Percentiles rank a stretch among this genome's conserved stretches.
These are phyloP conservation scores for Fregetta grallaria DNA, from an alignment of 2,113 vertebrate species.

Conservation along the genomic window DNA sequence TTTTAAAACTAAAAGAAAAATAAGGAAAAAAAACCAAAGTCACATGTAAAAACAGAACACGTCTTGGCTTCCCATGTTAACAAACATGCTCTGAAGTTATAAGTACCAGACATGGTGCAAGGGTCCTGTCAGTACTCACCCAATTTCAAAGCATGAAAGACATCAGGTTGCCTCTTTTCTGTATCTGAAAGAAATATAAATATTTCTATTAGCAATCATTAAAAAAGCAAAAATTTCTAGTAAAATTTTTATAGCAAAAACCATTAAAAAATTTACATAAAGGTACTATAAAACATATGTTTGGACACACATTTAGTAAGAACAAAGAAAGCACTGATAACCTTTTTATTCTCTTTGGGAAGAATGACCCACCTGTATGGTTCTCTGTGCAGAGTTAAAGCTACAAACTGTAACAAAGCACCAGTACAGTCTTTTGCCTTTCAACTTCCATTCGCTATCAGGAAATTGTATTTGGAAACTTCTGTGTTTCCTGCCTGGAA, in stretches of 20 bases:
- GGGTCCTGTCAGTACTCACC: slow-evolving; percentile 71
- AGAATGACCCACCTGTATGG: neutral
- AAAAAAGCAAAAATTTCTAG: neutral
- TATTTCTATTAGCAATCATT: neutral
- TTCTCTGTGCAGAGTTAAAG: neutral
- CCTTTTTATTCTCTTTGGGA: neutral
- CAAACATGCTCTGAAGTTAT: neutral
- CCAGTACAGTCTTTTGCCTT: neutral
- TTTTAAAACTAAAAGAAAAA: neutral
- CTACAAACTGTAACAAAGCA: neutral
- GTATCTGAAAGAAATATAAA: slow-evolving; percentile 80
- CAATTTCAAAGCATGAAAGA: slow-evolving; percentile 92
- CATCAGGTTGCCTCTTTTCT: slow-evolving; percentile 89
- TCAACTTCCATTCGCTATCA: neutral
- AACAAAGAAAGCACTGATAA: neutral
- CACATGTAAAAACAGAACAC: neutral
- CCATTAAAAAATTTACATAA: neutral
- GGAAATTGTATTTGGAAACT: neutral
- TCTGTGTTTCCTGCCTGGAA: neutral
- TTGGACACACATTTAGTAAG: neutral
- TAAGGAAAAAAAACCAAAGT: neutral
- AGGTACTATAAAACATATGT: neutral
- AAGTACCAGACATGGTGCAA: neutral
- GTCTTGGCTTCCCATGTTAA: neutral
- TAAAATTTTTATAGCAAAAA: neutral